Evolutionary conservation across 2,797 vertebrate species (phyloP).

Genomic region (Molothrus aeneus): DNA sequence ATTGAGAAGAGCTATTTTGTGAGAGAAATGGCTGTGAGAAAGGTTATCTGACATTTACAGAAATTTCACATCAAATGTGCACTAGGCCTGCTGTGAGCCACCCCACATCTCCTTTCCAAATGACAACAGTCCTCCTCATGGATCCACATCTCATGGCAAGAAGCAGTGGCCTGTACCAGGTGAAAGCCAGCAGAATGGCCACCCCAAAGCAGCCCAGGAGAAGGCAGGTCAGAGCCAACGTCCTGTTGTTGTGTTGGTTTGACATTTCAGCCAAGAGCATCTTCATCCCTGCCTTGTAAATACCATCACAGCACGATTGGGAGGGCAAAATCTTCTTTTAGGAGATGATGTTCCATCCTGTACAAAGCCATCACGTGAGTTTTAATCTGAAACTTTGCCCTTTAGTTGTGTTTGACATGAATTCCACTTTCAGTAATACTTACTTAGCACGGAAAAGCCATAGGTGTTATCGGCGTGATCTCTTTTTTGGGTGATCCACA

Average conservation of each 20-base stretch:
- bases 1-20: rapidly evolving
- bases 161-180: neutral
- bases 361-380: neutral
- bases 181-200: neutral
- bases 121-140: neutral
- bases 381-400: constrained; percentile 32
- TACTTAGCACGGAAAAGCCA: neutral
- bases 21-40: neutral
- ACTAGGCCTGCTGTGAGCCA: neutral
- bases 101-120: neutral
- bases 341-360: neutral
- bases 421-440: constrained; percentile 13
- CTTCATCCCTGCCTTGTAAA: neutral
- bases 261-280: rapidly evolving
- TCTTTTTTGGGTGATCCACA: constrained; percentile 16
- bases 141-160: neutral
- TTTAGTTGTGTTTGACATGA: neutral
- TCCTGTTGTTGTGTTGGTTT: neutral
- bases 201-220: neutral
- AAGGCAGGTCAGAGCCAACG: neutral
- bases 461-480: constrained; percentile 1
- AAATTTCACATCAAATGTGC: neutral
- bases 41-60: neutral
- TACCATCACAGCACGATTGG: neutral
- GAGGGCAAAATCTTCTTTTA: constrained; percentile 31